Conservation (phyloP, 2,888 invertebrate genomes). For the Thymelicus lineola region DNA sequence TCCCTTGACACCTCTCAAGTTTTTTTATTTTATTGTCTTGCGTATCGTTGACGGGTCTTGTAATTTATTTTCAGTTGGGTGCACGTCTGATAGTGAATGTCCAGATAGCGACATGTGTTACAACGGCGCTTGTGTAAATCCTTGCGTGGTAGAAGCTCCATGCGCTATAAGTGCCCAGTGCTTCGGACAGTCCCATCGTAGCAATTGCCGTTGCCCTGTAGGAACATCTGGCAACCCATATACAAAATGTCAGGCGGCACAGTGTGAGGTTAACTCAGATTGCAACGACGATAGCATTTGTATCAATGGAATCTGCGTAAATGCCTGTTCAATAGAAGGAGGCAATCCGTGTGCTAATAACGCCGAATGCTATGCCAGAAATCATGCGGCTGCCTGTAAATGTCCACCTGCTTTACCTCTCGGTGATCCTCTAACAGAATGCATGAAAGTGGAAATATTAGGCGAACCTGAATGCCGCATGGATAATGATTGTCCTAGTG, state of each 20-base stretch:
- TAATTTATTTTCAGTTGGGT: conserved; percentile 87
- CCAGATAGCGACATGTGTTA: conserved; percentile 92
- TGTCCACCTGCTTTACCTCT: conserved; percentile 92
- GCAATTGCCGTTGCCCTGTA: conserved; percentile 91
- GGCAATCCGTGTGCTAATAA: conserved; percentile 92
- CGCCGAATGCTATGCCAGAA: conserved; percentile 91
- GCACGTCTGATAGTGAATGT: conserved; percentile 93
- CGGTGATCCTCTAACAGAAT: conserved; percentile 93
- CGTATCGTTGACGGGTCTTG: neutral
- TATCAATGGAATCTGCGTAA: conserved; percentile 89
- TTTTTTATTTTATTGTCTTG: neutral
- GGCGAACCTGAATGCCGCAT: conserved; percentile 89
- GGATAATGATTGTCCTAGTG: conserved; percentile 92
- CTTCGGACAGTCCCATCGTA: conserved; percentile 91
- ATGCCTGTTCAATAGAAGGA: conserved; percentile 89
- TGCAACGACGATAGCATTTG: conserved; percentile 92
- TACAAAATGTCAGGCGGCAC: conserved; percentile 89
- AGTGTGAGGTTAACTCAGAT: conserved; percentile 92
- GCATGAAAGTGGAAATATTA: conserved; percentile 82
- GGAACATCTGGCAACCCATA: conserved; percentile 93
- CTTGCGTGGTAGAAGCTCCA: conserved; percentile 91
- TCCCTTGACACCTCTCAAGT: too few species aligned
- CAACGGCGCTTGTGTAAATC: conserved; percentile 92
- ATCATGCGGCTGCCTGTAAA: conserved; percentile 92
- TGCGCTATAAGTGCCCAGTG: conserved; percentile 95